These are phyloP conservation scores for Theonella swinhoei DNA, from an alignment of 37 sponge, comb jelly and placozoan species.

Conservation along the genomic window DNA sequence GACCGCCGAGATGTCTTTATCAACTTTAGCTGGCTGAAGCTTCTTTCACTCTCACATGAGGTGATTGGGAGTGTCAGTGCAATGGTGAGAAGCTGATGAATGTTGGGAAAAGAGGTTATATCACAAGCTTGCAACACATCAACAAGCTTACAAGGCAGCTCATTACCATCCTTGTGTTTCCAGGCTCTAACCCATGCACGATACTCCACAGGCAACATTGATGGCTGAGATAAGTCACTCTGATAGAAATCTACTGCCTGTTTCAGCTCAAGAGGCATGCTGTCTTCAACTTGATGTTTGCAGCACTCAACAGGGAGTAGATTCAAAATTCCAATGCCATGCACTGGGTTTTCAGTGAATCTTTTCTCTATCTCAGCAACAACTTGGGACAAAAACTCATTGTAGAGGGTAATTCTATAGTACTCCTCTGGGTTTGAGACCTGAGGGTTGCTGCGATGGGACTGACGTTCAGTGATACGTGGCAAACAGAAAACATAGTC, in stretches of 20 bases:
- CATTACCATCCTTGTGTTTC: no score
- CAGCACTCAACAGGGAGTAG: constrained; percentile 53
- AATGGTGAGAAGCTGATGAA: no score
- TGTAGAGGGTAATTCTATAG: constrained; percentile 43
- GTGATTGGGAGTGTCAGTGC: no score
- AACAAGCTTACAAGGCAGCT: no score
- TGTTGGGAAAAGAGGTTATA: no score
- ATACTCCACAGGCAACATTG: constrained; percentile 49
- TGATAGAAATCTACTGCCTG: constrained; percentile 42
- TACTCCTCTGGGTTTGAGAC: constrained; percentile 49
- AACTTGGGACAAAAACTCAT: constrained; percentile 62
- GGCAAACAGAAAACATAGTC: constrained; percentile 35
- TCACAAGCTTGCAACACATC: no score
- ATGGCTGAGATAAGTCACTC: constrained; percentile 35
- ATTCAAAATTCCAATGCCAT: constrained; percentile 43
- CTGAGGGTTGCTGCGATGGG: constrained; percentile 54
- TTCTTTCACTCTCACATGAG: no score
- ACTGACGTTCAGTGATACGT: constrained; percentile 38
- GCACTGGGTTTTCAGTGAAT: constrained; percentile 51
- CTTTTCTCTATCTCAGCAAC: constrained; percentile 51
- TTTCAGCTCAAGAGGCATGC: constrained; percentile 35
- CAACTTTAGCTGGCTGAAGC: no score
- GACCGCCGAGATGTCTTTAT: no score
- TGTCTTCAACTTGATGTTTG: constrained; percentile 30
- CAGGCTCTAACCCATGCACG: constrained; percentile 36